Conservation (phyloP, 2,888 invertebrate genomes). For the Apodemia mormo region DNA sequence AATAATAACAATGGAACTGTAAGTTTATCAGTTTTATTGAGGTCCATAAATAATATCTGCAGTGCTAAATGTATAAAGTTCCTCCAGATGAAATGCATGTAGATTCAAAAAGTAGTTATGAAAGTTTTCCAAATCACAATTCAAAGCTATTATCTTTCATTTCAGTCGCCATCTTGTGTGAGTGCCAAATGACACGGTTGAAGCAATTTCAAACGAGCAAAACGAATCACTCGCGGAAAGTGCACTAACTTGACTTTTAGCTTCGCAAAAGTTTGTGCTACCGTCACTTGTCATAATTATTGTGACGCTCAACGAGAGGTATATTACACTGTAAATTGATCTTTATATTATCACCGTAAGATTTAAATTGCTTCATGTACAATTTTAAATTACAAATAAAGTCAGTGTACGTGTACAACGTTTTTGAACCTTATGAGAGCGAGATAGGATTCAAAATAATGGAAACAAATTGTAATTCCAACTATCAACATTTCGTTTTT, state of each 20-base stretch:
- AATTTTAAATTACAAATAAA: constrained; percentile 6
- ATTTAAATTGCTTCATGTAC: neutral
- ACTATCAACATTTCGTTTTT: neutral
- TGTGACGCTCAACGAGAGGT: constrained; percentile 27
- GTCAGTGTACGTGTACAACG: neutral
- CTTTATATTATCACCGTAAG: neutral
- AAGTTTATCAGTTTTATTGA: neutral
- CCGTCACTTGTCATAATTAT: constrained; percentile 42
- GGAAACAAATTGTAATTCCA: neutral
- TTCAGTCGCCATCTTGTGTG: constrained; percentile 23
- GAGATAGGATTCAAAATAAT: constrained; percentile 2
- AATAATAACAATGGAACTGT: neutral
- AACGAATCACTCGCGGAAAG: constrained; percentile 27
- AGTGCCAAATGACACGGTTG: constrained; percentile 26
- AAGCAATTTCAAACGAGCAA: constrained; percentile 22
- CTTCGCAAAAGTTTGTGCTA: constrained; percentile 28
- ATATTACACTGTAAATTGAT: neutral
- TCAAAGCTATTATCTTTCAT: constrained; percentile 24
- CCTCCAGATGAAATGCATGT: constrained; percentile 3
- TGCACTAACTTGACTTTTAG: constrained; percentile 31
- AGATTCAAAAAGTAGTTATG: constrained; percentile 16
- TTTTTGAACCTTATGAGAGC: constrained; percentile 6
- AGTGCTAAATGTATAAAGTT: neutral
- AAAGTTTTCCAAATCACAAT: constrained; percentile 20
- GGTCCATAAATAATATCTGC: neutral